phyloP scores from a whole-genome alignment of 2,888 invertebrate species.

The Drosophila phalerata region DNA sequence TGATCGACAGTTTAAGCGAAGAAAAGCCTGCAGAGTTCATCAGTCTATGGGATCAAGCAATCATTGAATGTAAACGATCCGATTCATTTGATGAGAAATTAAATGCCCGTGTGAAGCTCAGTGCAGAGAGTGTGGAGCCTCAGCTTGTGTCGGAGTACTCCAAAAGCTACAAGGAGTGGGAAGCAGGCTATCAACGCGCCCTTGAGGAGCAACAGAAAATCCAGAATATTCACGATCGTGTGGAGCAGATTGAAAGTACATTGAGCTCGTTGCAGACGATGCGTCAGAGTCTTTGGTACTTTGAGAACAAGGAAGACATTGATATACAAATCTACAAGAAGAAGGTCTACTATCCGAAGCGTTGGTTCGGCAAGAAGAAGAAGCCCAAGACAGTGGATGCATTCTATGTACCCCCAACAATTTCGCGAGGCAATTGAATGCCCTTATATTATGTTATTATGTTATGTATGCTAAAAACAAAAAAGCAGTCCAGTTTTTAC shows the following conservation, averaged over 20 bases:
- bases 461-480: conserved; percentile 7
- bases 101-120: conserved; percentile 75
- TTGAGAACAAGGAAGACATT: conserved; percentile 92
- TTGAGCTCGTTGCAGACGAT: conserved; percentile 86
- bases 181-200: conserved; percentile 78
- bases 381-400: conserved; percentile 87
- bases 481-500: conserved; percentile 56
- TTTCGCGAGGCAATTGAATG: conserved; percentile 75
- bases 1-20: conserved; percentile 25
- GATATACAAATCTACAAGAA: conserved; percentile 90
- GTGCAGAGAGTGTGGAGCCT: conserved; percentile 83
- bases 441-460: conserved; percentile 3
- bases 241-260: conserved; percentile 87
- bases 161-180: conserved; percentile 73
- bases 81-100: conserved; percentile 78
- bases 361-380: conserved; percentile 86
- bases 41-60: conserved; percentile 73
- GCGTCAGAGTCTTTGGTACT: conserved; percentile 91
- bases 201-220: conserved; percentile 88
- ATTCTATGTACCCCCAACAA: conserved; percentile 91
- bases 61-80: conserved; percentile 52
- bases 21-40: conserved; percentile 42
- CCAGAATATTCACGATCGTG: conserved; percentile 87
- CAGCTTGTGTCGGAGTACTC: conserved; percentile 67
- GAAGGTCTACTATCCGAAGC: conserved; percentile 85